Evolutionary conservation across 2,113 vertebrate species (phyloP).

Genomic region (Apus apus): DNA sequence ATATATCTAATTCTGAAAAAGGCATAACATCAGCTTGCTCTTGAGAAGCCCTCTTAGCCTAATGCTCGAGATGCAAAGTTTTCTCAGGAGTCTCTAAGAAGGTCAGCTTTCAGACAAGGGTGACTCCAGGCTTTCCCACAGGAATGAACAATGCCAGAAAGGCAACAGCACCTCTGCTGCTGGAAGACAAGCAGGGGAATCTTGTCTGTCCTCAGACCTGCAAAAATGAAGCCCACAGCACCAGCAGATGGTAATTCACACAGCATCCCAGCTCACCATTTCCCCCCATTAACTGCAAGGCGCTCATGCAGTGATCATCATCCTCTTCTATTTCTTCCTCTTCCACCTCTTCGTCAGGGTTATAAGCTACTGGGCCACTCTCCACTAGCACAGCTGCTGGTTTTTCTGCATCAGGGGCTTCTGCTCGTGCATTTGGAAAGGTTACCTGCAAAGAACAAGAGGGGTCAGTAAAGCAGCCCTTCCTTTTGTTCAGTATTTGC

Average conservation of each 20-base stretch:
- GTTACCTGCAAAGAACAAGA: conserved; percentile 42
- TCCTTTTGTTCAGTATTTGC: neutral
- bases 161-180: neutral
- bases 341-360: conserved; percentile 79
- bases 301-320: conserved; percentile 90
- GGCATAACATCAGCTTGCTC: neutral
- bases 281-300: conserved; percentile 88
- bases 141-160: neutral
- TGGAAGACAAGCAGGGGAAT: neutral
- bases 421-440: conserved; percentile 30
- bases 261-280: conserved; percentile 75
- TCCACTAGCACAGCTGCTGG: conserved; percentile 82
- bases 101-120: neutral
- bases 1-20: neutral
- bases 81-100: neutral
- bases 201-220: neutral
- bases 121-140: neutral
- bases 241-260: neutral
- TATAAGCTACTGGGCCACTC: conserved; percentile 89
- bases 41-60: neutral
- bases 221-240: neutral
- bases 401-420: conserved; percentile 1
- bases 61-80: neutral
- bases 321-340: conserved; percentile 91
- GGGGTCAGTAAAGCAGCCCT: neutral